These are phyloP conservation scores for Heliconius eleuchia DNA, from an alignment of 1,140 invertebrate genomes.

Conservation along the genomic window DNA sequence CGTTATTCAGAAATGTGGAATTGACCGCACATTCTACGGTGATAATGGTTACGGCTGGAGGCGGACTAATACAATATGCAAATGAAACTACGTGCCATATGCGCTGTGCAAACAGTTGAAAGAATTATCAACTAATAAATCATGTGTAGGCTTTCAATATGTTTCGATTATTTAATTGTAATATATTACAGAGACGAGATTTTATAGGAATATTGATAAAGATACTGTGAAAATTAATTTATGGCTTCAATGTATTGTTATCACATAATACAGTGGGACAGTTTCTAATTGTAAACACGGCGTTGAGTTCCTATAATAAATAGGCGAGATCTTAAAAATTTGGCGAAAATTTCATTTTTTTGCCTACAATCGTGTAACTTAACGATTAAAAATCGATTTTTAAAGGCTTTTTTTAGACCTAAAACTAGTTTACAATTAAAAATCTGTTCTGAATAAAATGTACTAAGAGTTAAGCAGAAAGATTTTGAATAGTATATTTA, in stretches of 20 bases:
- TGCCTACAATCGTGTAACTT: not conserved
- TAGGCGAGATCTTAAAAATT: too few species aligned
- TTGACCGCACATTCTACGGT: not conserved
- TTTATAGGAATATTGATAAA: too few species aligned
- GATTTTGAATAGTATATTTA: too few species aligned
- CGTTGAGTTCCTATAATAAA: too few species aligned
- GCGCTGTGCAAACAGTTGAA: not conserved
- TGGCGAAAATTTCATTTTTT: too few species aligned
- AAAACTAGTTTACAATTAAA: not conserved
- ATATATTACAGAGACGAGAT: too few species aligned
- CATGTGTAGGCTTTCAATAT: not conserved
- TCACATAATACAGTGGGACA: too few species aligned
- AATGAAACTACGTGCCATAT: not conserved
- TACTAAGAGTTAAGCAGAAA: too few species aligned
- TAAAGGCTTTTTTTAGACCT: not conserved
- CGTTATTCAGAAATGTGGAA: conserved; percentile 9
- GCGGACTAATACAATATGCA: conserved; percentile 8
- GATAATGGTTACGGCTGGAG: not conserved
- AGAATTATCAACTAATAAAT: not conserved
- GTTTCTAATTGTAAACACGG: too few species aligned
- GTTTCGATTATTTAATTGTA: not conserved
- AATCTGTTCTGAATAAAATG: not conserved
- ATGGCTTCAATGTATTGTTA: too few species aligned
- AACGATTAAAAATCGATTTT: not conserved
- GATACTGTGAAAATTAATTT: too few species aligned